Percentiles rank a stretch among this genome's conserved stretches.
These are phyloP conservation scores for Cephalopterus ornatus DNA, from an alignment of 2,113 vertebrate genomes.

Conservation along the genomic window DNA sequence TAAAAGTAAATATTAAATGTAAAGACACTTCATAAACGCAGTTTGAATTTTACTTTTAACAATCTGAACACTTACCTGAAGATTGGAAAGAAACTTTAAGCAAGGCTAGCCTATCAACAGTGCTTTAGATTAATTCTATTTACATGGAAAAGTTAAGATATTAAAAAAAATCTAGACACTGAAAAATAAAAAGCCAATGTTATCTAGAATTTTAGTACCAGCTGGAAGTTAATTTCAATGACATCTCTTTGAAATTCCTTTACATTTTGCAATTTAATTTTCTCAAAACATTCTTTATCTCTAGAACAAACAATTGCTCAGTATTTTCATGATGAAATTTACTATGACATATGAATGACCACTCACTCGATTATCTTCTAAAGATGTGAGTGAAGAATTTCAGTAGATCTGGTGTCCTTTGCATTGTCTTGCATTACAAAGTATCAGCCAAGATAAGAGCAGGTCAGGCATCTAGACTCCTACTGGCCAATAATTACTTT, in stretches of 20 bases:
- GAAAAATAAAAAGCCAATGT: not conserved
- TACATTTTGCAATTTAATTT: not conserved
- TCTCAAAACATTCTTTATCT: not conserved
- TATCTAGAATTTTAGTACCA: not conserved
- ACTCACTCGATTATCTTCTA: not conserved
- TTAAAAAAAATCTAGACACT: not conserved
- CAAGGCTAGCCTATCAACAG: not conserved
- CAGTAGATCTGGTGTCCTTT: not conserved
- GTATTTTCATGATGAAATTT: not conserved
- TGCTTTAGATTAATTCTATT: not conserved
- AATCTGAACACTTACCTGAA: not conserved
- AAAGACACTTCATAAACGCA: not conserved
- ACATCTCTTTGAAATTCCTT: not conserved
- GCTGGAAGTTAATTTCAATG: not conserved
- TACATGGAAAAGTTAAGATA: not conserved
- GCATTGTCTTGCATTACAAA: not conserved
- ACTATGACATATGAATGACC: not conserved
- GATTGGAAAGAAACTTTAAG: not conserved
- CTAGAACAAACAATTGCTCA: conserved; percentile 7
- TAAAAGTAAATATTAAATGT: not conserved
- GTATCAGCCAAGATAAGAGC: not conserved
- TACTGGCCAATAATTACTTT: not conserved
- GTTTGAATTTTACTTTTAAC: not conserved
- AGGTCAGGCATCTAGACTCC: not conserved
- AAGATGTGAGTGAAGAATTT: not conserved